Conservation (phyloP, 2,797 vertebrate genomes). For the Ammospiza maritima region DNA sequence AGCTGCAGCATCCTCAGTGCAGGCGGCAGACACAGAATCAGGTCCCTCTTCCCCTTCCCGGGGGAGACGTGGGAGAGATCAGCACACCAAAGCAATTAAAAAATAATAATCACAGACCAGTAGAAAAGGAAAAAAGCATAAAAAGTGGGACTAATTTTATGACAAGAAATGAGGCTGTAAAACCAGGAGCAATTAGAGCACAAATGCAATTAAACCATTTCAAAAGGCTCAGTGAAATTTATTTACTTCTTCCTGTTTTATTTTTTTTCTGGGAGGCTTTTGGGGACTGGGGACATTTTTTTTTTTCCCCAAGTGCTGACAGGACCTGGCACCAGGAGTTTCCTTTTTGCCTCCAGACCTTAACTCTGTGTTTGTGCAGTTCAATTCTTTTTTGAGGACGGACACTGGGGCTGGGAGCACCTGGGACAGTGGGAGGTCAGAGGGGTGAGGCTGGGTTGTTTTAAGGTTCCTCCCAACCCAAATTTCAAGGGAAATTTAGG, state of each 20-base stretch:
- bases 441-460: not conserved
- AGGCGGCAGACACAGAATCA: accelerated
- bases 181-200: slow-evolving; percentile 64
- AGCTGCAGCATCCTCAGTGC: accelerated
- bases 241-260: slow-evolving; percentile 7
- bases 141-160: slow-evolving; percentile 51
- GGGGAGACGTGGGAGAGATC: not conserved
- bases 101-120: slow-evolving; percentile 36
- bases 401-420: not conserved
- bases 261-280: not conserved
- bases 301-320: not conserved
- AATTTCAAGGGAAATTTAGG: not conserved
- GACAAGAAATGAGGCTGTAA: slow-evolving; percentile 57
- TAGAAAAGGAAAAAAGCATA: slow-evolving; percentile 20
- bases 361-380: not conserved
- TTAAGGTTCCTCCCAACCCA: not conserved
- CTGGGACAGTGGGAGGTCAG: not conserved
- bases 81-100: slow-evolving; percentile 34
- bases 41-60: not conserved
- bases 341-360: not conserved
- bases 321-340: not conserved
- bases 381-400: not conserved
- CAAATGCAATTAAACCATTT: slow-evolving; percentile 48
- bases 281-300: not conserved
- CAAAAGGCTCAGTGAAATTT: slow-evolving; percentile 53